phyloP scores from a whole-genome alignment of 2,113 vertebrate genomes.

The Speoplatyrhinus poulsoni region DNA sequence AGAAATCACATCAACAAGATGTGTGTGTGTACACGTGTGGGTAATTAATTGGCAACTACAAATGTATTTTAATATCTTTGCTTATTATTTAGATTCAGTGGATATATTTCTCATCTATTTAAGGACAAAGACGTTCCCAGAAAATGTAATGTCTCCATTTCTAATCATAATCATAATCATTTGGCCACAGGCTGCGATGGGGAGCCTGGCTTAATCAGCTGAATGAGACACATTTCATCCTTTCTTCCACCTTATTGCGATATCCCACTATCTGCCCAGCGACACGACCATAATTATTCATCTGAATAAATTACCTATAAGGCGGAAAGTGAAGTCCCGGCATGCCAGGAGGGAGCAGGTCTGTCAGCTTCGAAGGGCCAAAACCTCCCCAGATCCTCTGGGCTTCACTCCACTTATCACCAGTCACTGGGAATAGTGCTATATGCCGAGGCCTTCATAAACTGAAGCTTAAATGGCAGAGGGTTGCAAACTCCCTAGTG shows the following conservation, averaged over 20 bases:
- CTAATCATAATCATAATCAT: constrained; percentile 32
- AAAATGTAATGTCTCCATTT: no score
- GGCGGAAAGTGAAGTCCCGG: constrained; percentile 70
- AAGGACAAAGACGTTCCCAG: no score
- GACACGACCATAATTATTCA: constrained; percentile 74
- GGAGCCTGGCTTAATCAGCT: constrained; percentile 40
- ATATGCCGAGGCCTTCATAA: constrained; percentile 68
- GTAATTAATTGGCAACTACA: no score
- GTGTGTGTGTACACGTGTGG: no score
- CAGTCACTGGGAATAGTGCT: constrained; percentile 70
- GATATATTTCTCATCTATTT: no score
- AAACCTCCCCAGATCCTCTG: constrained; percentile 64
- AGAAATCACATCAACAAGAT: no score
- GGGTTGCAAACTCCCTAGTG: constrained; percentile 54
- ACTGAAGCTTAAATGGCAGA: constrained; percentile 56
- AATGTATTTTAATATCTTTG: no score
- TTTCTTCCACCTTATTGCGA: constrained; percentile 67
- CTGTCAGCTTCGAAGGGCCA: constrained; percentile 74
- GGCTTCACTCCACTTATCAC: constrained; percentile 73
- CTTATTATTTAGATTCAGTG: no score
- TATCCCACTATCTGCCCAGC: constrained; percentile 62
- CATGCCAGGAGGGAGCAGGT: constrained; percentile 65
- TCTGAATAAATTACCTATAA: constrained; percentile 75
- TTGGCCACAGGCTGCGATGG: constrained; percentile 34
- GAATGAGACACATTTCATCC: constrained; percentile 39